A percentile compares a stretch with the other conserved stretches of the same genome.
Conservation (phyloP, 1,140 invertebrate genomes). For the Drosophila ananassae region DNA sequence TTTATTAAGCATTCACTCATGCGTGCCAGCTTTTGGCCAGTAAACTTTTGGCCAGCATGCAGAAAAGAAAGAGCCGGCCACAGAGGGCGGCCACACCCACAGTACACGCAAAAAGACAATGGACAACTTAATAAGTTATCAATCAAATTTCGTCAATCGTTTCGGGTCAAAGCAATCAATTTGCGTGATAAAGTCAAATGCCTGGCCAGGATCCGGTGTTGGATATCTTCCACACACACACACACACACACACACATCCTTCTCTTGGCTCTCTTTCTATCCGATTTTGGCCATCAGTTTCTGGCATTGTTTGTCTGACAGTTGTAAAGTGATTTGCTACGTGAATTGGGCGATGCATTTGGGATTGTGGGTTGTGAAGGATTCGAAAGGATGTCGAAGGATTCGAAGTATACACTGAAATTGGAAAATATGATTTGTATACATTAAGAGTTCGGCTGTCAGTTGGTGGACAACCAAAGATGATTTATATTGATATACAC, state of each 20-base stretch:
- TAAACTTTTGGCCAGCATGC: constrained; percentile 69
- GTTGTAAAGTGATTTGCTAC: constrained; percentile 80
- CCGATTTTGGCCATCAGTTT: constrained; percentile 22
- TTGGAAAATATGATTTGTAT: constrained; percentile 74
- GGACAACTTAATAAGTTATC: constrained; percentile 77
- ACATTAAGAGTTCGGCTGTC: constrained; percentile 59
- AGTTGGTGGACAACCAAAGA: constrained; percentile 38
- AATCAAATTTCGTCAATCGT: constrained; percentile 76
- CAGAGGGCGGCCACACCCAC: constrained; percentile 11
- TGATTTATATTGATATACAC: constrained; percentile 58
- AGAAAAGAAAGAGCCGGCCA: constrained; percentile 30
- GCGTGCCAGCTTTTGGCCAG: constrained; percentile 43
- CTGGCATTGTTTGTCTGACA: constrained; percentile 73
- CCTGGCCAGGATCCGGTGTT: constrained; percentile 41
- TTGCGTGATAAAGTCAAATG: constrained; percentile 77
- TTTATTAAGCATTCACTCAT: constrained; percentile 79
- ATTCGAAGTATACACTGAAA: constrained; percentile 28
- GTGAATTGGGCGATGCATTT: constrained; percentile 48
- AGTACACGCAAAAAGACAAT: constrained; percentile 33
- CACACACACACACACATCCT: background rate
- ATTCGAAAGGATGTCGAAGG: background rate
- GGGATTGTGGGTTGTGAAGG: constrained; percentile 17
- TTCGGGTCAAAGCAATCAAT: constrained; percentile 78
- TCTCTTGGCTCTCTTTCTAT: constrained; percentile 8
- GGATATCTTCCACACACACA: constrained; percentile 26